Base-by-base conservation (phyloP, 2,113 vertebrate genomes). In the Vireo altiloquus region DNA sequence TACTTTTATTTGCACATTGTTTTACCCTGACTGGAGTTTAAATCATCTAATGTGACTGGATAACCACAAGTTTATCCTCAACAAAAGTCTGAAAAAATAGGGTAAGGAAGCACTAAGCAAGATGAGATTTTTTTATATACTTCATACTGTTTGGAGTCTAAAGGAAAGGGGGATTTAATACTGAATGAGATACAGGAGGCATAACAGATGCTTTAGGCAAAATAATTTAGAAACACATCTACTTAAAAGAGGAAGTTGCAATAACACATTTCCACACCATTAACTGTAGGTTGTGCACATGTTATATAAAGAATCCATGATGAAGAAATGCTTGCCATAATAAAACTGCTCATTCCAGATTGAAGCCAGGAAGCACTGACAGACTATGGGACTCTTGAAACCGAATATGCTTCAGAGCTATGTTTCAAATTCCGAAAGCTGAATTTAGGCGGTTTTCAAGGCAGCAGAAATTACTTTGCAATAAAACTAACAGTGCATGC, bases 191-290 rank as follows among this genome's bases (percentile, higher is more conserved):
- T 92, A 85, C 79, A 90, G 66, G 78, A 95, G 30, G 71, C 40
- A 50, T 63, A 95, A 93, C 79, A 91, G 87, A 76, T 6, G 56
- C 91, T 94, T 90, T 52, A 89, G 75, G 93, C 87, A 95, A 95
- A 94, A 95, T 95, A 90, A 95, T 95, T 95, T 94, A 93, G 92
- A 88, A 95, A 88, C 88, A 88, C 46, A 74, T 92, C 90, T 80
- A 80, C 82, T 90, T 92, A 94, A 95, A 91, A 70, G 63, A 85
- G 49, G 70, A 91, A 94, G 39, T 80, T 85, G 39, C 71, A 80
- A 87, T 91, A 87, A 95, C 92, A 77, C 75, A 95, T 94, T 95
- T 95, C 71, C 75, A 92, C 85, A 47, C 54, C 84, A 92, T 97
- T 94, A 92, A 85, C 82, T 8, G 20, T 77, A 91, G 84, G 84